Evolutionary conservation across 2,888 invertebrate genomes (phyloP), one percentile per base, ranked within the genome.

Genomic region (Horisme vitalbata): DNA sequence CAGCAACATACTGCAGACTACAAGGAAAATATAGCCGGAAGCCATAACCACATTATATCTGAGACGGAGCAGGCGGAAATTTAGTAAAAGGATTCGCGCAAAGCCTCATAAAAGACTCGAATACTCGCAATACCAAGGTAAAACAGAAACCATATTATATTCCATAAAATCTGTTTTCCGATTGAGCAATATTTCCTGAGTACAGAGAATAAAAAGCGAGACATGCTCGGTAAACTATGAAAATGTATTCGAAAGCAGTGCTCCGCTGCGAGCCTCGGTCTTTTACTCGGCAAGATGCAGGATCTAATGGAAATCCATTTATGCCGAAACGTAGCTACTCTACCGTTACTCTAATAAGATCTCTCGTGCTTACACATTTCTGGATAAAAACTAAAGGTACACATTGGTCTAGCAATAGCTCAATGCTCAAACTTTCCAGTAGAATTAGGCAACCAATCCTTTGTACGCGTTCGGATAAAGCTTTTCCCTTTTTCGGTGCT

Each of bases 271-370:
- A 45, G 51, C 39, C 49, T 37, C 45, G 61, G 69, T 68, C 66
- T 65, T 67, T 63, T 59, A 57, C 55, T 62, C 48, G 44, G 58
- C 57, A 56, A 57, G 57, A 63, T 61, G 67, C 64, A 61, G 59
- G 57, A 64, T 66, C 68, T 71, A 75, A 80, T 79, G 71, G 74
- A 72, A 79, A 73, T 71, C 74, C 71, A 79, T 79, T 79, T 79
- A 74, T 71, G 61, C 60, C 58, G 61, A 65, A 65, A 63, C 61
- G 61, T 52, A 57, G 63, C 61, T 58, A 56, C 49, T 55, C 55
- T 63, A 57, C 61, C 47, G 53, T 60, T 60, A 61, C 55, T 52
- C 41, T 71, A 62, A 65, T 68, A 62, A 64, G 66, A 66, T 57
- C 60, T 65, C 45, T 61, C 48, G 31, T 56, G 41, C 45, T 47